Evolutionary conservation across 2,888 invertebrate species (phyloP).

Genomic region (Cetonia aurata): DNA sequence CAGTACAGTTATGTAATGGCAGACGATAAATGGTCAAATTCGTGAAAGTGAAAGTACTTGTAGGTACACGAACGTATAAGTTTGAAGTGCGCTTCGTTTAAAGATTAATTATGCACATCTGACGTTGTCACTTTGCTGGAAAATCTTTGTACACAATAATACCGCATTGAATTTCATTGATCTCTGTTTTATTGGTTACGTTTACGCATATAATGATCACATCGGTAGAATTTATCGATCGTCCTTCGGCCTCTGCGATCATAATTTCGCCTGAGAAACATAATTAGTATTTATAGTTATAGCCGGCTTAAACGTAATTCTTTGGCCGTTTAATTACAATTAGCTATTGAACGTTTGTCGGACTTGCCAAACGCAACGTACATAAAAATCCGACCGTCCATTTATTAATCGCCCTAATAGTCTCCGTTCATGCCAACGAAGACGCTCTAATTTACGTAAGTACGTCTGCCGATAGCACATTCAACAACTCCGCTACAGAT

Average conservation of each 20-base stretch:
- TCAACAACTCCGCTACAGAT: neutral
- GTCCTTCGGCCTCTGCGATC: conserved; percentile 16
- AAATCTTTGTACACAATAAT: conserved; percentile 25
- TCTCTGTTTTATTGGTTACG: neutral
- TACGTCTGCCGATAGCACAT: neutral
- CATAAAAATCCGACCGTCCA: conserved; percentile 2
- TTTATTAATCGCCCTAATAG: conserved; percentile 26
- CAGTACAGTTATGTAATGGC: conserved; percentile 13
- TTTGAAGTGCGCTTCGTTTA: conserved; percentile 14
- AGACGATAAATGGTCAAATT: conserved; percentile 27
- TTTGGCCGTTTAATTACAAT: conserved; percentile 31
- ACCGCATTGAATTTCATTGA: conserved; percentile 30
- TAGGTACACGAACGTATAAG: conserved; percentile 19
- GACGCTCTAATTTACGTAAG: conserved; percentile 8
- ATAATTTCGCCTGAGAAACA: conserved; percentile 20
- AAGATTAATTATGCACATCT: conserved; percentile 23
- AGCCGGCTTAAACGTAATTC: conserved; percentile 12
- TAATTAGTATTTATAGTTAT: conserved; percentile 37
- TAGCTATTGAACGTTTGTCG: neutral
- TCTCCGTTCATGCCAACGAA: neutral
- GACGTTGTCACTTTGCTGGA: conserved; percentile 12
- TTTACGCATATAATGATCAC: neutral
- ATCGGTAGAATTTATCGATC: conserved; percentile 8
- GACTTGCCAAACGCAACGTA: conserved; percentile 13
- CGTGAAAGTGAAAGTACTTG: conserved; percentile 29